Conservation (phyloP, 2,113 vertebrate species). For the Columba livia region DNA sequence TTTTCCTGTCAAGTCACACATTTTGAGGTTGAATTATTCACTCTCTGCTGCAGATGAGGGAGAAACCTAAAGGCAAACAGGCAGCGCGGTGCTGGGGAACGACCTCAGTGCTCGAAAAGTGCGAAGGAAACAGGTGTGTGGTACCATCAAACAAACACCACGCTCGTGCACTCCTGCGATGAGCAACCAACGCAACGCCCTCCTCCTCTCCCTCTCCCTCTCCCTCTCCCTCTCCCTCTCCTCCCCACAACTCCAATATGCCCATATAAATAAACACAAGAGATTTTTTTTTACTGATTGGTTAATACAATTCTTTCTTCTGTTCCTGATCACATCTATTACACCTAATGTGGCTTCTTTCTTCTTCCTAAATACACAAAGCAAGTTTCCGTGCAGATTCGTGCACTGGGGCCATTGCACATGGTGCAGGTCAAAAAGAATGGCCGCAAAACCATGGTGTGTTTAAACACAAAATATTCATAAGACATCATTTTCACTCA, state of each 20-base stretch:
- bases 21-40: neutral
- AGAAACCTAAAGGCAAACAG: constrained; percentile 19
- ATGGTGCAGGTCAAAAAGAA: neutral
- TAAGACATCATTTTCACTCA: neutral
- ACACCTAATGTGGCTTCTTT: neutral
- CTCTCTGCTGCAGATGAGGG: neutral
- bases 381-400: neutral
- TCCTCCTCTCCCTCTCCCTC: no score
- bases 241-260: neutral
- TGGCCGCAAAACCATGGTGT: rapidly evolving
- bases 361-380: neutral
- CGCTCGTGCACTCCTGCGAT: neutral
- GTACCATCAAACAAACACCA: neutral
- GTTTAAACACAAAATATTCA: neutral
- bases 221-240: no score
- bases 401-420: neutral
- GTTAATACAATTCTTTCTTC: neutral
- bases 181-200: neutral
- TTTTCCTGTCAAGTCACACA: constrained; percentile 21
- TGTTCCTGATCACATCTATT: neutral
- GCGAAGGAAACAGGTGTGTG: constrained; percentile 38
- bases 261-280: neutral
- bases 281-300: neutral
- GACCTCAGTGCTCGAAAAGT: neutral
- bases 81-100: neutral